Evolutionary conservation across 1,140 invertebrate species (phyloP).

Genomic region (Drosophila sp.): DNA sequence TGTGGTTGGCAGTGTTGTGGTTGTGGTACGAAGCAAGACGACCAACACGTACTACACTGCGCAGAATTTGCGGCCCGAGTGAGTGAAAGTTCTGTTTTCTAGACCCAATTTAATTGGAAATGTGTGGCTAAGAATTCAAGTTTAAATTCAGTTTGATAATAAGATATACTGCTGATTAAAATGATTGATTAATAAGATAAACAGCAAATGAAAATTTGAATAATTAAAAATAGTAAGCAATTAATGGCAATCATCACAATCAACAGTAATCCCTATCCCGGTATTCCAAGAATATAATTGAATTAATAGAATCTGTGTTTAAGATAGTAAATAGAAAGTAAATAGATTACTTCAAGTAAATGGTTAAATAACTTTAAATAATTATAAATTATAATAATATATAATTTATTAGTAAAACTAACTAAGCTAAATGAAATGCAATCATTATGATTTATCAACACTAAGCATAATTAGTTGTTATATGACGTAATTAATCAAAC

Average conservation of each 20-base stretch:
- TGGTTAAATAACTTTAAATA: no score
- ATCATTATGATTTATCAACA: conserved; percentile 59
- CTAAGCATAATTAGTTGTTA: conserved; percentile 67
- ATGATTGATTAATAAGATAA: no score
- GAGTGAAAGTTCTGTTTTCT: conserved; percentile 33
- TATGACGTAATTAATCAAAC: conserved; percentile 76
- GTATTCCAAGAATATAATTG: no score
- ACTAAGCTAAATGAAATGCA: background rate
- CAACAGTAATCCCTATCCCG: no score
- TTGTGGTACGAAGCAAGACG: conserved; percentile 45
- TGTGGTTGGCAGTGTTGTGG: conserved; percentile 65
- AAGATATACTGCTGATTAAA: background rate
- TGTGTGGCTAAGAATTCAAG: background rate
- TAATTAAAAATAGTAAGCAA: no score
- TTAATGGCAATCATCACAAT: no score
- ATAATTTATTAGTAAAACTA: no score
- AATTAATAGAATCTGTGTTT: no score
- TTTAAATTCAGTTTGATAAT: background rate
- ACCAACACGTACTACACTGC: background rate
- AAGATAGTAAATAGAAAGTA: no score
- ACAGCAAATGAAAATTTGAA: no score
- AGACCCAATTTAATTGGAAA: background rate
- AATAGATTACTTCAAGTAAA: background rate
- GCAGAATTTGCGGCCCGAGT: conserved; percentile 41
- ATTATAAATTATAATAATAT: no score